phyloP scores from a whole-genome alignment of 2,888 invertebrate genomes.

The Nephrocerus scutellatus region DNA sequence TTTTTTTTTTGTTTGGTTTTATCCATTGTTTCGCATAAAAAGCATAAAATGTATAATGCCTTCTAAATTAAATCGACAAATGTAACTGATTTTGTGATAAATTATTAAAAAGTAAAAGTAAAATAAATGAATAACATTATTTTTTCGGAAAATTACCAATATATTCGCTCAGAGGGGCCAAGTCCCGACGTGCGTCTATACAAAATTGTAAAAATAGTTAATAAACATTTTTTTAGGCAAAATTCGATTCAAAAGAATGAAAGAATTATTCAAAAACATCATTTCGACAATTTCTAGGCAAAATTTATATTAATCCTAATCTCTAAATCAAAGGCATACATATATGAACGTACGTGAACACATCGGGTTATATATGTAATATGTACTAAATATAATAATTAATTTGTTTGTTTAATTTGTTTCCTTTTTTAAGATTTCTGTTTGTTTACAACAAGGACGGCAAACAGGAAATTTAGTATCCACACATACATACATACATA shows the following conservation, averaged over 20 bases:
- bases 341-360: no score
- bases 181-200: constrained; percentile 23
- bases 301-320: constrained; percentile 33
- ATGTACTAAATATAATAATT: no score
- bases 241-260: constrained; percentile 32
- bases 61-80: constrained; percentile 42
- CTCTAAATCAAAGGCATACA: constrained; percentile 9
- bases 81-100: constrained; percentile 50
- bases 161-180: constrained; percentile 20
- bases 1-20: no score
- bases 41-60: constrained; percentile 19
- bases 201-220: constrained; percentile 41
- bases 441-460: no score
- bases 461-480: no score
- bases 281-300: constrained; percentile 43
- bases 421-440: no score
- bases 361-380: no score
- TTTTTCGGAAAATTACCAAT: constrained; percentile 38
- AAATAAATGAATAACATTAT: constrained; percentile 28
- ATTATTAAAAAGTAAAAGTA: constrained; percentile 29
- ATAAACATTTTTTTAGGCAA: constrained; percentile 41
- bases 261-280: constrained; percentile 22
- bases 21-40: constrained; percentile 5
- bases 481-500: neutral
- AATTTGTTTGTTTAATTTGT: no score